Base-by-base conservation (phyloP, 2,797 vertebrate species). In the Chaetophractus vellerosus region DNA sequence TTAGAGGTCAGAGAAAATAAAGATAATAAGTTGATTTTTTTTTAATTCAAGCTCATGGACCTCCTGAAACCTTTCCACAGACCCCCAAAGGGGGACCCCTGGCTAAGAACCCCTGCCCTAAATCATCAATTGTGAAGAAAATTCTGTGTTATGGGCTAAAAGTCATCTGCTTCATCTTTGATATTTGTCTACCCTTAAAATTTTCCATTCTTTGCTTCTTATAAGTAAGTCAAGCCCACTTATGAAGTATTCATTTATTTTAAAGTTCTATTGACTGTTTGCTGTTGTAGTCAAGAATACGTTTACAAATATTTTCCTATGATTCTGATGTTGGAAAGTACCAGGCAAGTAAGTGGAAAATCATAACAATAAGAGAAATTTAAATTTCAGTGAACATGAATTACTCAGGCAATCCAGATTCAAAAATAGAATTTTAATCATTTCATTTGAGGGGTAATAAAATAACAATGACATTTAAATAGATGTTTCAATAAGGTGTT, bases 341-440 rank as follows among this genome's bases (percentile, higher is more conserved):
- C 63, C 59, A 14, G 64, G 19, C 55, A 81, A 88, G 83, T 61
- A 55, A 94, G 19, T 74, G 86, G 86, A 96, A 95, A 95, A 85
- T 61, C 48, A 16, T 90, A 74, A 78, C 23, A 28, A 33, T 11
- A 81, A 68, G 41, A 75, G 45, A 87, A 9, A 88, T 96, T 90
- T 55, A 89, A 86, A 88, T 86, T 78, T 61, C 48, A 92, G 48
- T 76, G 33, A 87, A 68, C 4, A 0, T 85, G 59, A 74, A 81
- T 92, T 92, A 80, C 28, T 66, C 14, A 26, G 72, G 69, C 50
- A 78, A 33, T 94, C 36, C 24, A 57, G 63, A 28, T 63, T 71
- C 66, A 95, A 95, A 95, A 95, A 50, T 48, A 91, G 82, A 72
- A 59, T 88, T 76, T 92, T 80, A 59, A 90, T 95, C 76, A 69